Conservation (phyloP, 2,888 invertebrate species). For the Itoplectis maculator region DNA sequence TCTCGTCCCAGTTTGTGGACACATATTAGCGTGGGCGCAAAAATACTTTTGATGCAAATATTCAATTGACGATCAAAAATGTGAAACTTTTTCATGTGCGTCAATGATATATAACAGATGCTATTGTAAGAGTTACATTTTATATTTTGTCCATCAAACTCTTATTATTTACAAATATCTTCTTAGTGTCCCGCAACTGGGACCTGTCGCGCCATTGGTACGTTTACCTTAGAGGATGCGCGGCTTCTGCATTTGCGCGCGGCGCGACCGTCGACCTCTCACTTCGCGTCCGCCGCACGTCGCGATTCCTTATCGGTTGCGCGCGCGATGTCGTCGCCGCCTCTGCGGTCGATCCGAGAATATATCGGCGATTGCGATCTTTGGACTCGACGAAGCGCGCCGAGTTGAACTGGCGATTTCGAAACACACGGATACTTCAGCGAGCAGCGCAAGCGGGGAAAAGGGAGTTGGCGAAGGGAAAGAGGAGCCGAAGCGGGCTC, state of each 20-base stretch:
- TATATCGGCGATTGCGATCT: conserved; percentile 28
- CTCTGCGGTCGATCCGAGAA: conserved; percentile 10
- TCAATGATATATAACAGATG: too few species aligned
- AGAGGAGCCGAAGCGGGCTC: not conserved
- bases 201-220: too few species aligned
- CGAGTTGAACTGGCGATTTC: conserved; percentile 26
- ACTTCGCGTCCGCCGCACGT: not conserved
- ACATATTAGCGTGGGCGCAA: too few species aligned
- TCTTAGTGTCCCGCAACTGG: too few species aligned
- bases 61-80: too few species aligned
- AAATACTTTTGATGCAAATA: too few species aligned
- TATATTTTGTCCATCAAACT: too few species aligned
- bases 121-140: too few species aligned
- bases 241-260: conserved; percentile 10
- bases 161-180: too few species aligned
- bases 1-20: too few species aligned
- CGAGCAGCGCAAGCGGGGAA: not conserved
- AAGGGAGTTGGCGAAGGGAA: conserved; percentile 35
- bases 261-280: conserved; percentile 19
- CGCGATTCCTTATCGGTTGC: conserved; percentile 29
- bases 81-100: too few species aligned
- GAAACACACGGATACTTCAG: conserved; percentile 16
- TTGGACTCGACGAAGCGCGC: not conserved
- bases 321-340: conserved; percentile 23
- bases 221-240: too few species aligned